Conservation (phyloP, 1,140 invertebrate species). For the Caenorhabditis remanei region DNA sequence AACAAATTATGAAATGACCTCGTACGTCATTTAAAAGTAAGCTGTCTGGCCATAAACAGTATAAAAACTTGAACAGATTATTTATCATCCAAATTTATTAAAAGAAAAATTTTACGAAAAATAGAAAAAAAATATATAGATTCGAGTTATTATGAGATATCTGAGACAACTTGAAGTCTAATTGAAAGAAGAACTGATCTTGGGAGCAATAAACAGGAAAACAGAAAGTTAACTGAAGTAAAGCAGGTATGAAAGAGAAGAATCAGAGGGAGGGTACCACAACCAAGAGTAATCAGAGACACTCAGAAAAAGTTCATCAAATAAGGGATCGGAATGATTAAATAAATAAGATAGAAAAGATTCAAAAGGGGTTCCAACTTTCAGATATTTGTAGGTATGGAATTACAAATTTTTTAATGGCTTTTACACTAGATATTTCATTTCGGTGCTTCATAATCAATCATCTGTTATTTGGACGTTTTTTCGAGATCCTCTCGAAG, state of each 20-base stretch:
- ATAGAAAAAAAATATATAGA: neutral
- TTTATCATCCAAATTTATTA: neutral
- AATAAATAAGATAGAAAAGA: neutral
- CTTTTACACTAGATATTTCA: no score
- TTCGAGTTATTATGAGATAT: constrained; percentile 19
- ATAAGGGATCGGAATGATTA: constrained; percentile 19
- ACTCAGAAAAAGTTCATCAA: constrained; percentile 31
- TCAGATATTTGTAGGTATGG: no score
- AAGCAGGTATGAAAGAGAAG: constrained; percentile 10
- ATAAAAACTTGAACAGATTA: no score
- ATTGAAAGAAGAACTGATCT: neutral
- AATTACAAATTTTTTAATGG: no score
- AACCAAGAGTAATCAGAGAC: constrained; percentile 24
- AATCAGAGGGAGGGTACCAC: neutral
- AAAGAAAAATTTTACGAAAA: neutral
- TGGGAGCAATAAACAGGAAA: constrained; percentile 31
- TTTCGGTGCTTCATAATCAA: no score
- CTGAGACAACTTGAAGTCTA: neutral
- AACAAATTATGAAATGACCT: neutral
- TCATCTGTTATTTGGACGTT: constrained; percentile 14
- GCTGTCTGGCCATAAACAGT: neutral
- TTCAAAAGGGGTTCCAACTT: no score
- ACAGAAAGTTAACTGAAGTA: neutral
- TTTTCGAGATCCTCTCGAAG: constrained; percentile 69
- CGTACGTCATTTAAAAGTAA: neutral